Conservation (phyloP, 2,888 invertebrate species). For the Trachelus stipa region DNA sequence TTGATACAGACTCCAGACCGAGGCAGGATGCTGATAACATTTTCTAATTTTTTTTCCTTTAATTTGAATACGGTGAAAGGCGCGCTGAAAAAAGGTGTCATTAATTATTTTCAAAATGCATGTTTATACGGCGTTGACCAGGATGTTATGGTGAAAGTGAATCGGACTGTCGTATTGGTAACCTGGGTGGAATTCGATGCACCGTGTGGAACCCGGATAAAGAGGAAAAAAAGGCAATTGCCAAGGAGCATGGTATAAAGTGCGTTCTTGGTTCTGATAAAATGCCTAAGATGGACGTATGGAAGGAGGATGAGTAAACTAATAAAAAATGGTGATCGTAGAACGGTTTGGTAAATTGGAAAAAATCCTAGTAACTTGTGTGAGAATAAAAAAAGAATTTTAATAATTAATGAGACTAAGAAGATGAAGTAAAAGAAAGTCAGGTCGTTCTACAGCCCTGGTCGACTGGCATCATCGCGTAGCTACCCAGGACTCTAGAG, state of each 20-base stretch:
- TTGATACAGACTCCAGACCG: not conserved
- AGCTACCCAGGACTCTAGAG: not conserved
- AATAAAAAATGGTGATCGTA: not conserved
- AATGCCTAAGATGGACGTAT: not conserved
- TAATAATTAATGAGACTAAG: not conserved
- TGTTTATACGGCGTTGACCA: conserved; percentile 30
- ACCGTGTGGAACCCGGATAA: not conserved
- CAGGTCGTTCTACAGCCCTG: conserved; percentile 35
- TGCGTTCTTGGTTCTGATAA: not conserved
- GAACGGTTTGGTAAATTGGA: conserved; percentile 9
- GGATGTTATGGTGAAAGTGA: conserved; percentile 38
- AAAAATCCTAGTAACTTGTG: conserved; percentile 25
- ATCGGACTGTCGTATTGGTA: conserved; percentile 38
- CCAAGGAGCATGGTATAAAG: not conserved
- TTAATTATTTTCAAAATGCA: conserved; percentile 2
- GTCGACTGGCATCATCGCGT: conserved; percentile 12
- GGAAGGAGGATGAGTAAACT: not conserved
- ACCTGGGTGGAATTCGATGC: conserved; percentile 20
- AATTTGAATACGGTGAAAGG: not conserved
- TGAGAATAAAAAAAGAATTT: conserved; percentile 25
- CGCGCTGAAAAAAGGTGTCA: not conserved
- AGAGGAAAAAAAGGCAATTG: not conserved
- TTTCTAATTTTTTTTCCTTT: not conserved
- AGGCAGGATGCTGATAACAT: not conserved
- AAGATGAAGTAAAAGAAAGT: not conserved